Base-by-base conservation (phyloP, 2,888 invertebrate species). In the Amiota communis region DNA sequence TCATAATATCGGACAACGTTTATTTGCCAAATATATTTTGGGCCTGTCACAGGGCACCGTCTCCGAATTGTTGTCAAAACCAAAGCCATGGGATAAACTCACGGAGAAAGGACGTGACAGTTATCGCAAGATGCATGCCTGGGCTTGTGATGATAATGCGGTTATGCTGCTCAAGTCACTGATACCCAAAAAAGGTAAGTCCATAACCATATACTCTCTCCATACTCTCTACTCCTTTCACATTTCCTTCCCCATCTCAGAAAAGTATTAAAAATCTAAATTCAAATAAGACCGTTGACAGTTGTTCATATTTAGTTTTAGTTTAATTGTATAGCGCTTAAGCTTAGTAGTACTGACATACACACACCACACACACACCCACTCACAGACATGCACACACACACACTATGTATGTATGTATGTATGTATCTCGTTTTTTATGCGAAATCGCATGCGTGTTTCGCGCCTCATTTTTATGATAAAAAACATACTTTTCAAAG, bases 61-160 rank as follows among this genome's bases (percentile, higher is more conserved):
- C 67, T 98, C 98, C 79, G 99, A 99, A 91, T 91, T 99, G 86
- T 92, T 99, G 77, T 98, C 98, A 81, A 99, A 99, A 90, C 99
- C 99, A 72, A 98, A 99, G 90, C 98, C 98, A 13, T 99, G 99
- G 99, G 98, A 98, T 91, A 99, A 99, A 91, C 92, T 99, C 88
- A 99, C 99, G 74, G 99, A 99, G 91, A 99, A 99, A 90, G 99
- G 99, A 51, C 92, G 99, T 72, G 99, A 99, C 91, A 98, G 98
- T 85, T 99, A 99, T 91, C 92, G 99, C 87, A 98, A 99, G 91
- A 99, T 99, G 98, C 98, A 98, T 91, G 97, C 97, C 86, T 99
- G 99, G 99, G 97, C 98, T 81, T 96, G 96, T 90, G 99, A 99
- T 91, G 98, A 98, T 89, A 95, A 96, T 87, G 98, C 99, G 87